phyloP scores from a whole-genome alignment of 2,113 vertebrate species.

The Sigmodon hispidus region DNA sequence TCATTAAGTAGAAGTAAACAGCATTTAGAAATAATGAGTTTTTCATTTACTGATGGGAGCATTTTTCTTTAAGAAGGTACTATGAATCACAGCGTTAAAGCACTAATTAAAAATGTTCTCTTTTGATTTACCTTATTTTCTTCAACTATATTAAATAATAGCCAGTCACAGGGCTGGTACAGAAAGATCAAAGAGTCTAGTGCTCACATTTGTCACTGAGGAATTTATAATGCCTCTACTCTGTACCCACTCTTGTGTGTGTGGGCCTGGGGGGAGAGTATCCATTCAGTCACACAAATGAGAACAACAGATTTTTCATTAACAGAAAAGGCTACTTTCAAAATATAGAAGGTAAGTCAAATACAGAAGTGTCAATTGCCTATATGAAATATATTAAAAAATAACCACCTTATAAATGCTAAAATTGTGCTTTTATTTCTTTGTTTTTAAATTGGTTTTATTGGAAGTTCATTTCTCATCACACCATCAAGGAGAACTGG shows the following conservation, averaged over 20 bases:
- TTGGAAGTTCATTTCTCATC: conserved; percentile 3
- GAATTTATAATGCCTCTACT: conserved; percentile 25
- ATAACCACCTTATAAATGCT: not conserved
- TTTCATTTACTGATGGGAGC: conserved; percentile 78
- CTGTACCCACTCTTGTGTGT: conserved; percentile 40
- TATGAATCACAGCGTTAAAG: conserved; percentile 81
- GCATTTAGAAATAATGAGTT: conserved; percentile 80
- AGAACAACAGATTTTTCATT: conserved; percentile 17
- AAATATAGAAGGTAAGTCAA: not conserved
- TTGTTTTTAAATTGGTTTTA: not conserved
- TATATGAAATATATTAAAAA: not conserved
- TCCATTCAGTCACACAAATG: not conserved
- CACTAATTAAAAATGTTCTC: conserved; percentile 79
- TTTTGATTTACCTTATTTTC: conserved; percentile 78
- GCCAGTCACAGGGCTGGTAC: conserved; percentile 39
- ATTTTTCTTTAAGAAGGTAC: conserved; percentile 78
- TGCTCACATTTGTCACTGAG: conserved; percentile 62
- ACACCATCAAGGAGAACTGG: not conserved
- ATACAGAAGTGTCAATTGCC: not conserved
- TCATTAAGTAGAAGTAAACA: conserved; percentile 77
- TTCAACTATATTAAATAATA: conserved; percentile 72
- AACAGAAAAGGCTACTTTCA: conserved; percentile 1
- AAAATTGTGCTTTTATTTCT: not conserved
- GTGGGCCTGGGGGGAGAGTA: not conserved
- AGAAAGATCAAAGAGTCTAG: conserved; percentile 65